Evolutionary conservation across 1,140 invertebrate species (phyloP).

Genomic region (Melipona quadrifasciata): DNA sequence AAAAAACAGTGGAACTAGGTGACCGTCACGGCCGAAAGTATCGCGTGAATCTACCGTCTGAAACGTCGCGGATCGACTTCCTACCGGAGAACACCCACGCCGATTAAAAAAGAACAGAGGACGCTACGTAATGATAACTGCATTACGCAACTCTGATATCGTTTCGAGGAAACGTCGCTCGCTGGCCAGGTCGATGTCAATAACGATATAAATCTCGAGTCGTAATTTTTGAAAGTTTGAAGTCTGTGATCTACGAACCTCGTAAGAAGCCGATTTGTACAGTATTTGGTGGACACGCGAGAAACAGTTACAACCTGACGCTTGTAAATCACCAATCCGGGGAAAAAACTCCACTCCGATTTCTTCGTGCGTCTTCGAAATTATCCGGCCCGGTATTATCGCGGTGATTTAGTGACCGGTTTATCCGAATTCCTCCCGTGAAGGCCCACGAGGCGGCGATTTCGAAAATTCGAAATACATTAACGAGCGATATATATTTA

Average conservation of each 20-base stretch:
- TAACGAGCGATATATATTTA: neutral
- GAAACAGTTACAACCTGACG: no score
- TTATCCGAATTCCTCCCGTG: conserved; percentile 24
- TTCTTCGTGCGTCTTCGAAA: conserved; percentile 7
- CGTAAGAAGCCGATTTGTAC: no score
- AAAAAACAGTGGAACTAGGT: conserved; percentile 1
- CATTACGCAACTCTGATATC: conserved; percentile 62
- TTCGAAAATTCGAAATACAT: conserved; percentile 17
- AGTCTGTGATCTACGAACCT: no score
- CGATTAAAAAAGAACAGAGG: conserved; percentile 55
- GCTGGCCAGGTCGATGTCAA: no score
- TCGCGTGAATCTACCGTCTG: conserved; percentile 1
- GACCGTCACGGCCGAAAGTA: conserved; percentile 57
- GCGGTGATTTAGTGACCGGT: neutral
- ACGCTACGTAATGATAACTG: conserved; percentile 63
- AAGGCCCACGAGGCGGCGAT: neutral
- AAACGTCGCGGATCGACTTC: conserved; percentile 51
- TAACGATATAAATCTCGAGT: no score
- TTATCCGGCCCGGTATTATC: neutral
- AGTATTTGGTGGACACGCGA: no score
- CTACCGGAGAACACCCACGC: conserved; percentile 49
- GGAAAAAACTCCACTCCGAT: neutral
- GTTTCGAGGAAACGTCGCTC: conserved; percentile 46
- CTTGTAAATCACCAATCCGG: neutral
- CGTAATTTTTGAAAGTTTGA: no score